A percentile compares a stretch with the other conserved stretches of the same genome.
These are phyloP conservation scores for Macroglossus sobrinus DNA, from an alignment of 2,113 vertebrate genomes.

Conservation along the genomic window DNA sequence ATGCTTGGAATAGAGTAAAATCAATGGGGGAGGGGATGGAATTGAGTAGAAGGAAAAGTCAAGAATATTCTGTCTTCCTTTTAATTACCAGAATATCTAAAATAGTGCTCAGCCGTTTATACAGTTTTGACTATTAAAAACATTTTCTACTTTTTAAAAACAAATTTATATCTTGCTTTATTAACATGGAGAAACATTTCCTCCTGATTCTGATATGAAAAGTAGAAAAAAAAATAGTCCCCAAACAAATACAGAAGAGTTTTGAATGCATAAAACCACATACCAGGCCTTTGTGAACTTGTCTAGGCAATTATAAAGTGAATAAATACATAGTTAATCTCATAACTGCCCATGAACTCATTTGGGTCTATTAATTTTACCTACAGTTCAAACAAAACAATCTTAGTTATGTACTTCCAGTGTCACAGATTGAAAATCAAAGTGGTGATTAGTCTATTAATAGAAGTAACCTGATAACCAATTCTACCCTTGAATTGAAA, in stretches of 20 bases:
- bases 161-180: neutral
- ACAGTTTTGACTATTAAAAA: neutral
- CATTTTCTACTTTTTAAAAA: constrained; percentile 10
- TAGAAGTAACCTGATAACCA: constrained; percentile 46
- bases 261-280: neutral
- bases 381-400: constrained; percentile 30
- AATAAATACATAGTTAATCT: neutral
- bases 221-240: neutral
- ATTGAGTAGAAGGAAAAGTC: neutral
- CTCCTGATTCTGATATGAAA: neutral
- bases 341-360: neutral
- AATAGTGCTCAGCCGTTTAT: neutral
- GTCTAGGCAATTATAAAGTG: neutral
- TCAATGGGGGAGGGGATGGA: neutral
- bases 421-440: constrained; percentile 38
- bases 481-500: neutral
- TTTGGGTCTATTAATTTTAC: constrained; percentile 9
- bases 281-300: neutral
- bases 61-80: constrained; percentile 6
- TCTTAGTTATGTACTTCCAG: neutral
- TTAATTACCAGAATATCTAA: neutral
- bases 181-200: neutral
- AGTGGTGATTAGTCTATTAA: neutral
- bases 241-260: neutral
- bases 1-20: neutral